Conservation (phyloP, 2,113 vertebrate genomes). For the Panthera uncia region DNA sequence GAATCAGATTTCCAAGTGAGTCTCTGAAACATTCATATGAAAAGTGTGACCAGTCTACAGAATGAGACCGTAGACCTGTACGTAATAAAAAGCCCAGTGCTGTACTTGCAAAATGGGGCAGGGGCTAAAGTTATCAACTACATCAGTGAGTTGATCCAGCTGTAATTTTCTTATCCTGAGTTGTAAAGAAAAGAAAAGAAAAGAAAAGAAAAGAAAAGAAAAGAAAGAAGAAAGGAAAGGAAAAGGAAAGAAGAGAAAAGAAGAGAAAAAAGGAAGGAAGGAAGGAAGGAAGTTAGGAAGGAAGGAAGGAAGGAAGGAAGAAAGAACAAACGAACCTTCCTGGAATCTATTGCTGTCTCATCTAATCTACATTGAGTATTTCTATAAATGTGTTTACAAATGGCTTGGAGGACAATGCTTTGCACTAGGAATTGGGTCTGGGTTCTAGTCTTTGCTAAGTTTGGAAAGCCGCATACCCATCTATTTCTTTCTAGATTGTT, state of each 20-base stretch:
- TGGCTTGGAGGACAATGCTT: background rate
- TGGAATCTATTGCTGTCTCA: background rate
- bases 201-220: background rate
- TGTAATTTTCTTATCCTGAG: constrained; percentile 1
- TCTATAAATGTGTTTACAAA: background rate
- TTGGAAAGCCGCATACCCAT: background rate
- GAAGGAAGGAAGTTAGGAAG: background rate
- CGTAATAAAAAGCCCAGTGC: background rate
- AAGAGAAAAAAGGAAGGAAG: background rate
- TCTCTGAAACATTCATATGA: background rate
- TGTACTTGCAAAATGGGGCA: background rate
- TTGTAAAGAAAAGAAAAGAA: background rate
- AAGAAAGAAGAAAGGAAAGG: background rate
- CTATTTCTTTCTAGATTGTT: background rate
- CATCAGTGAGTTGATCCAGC: background rate
- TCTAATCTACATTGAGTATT: background rate
- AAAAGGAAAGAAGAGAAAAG: background rate
- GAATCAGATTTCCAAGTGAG: constrained; percentile 39
- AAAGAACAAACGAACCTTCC: background rate
- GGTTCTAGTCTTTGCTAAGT: background rate
- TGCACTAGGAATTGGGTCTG: background rate
- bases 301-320: background rate
- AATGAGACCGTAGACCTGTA: background rate
- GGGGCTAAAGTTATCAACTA: background rate
- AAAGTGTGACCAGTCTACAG: background rate